Conservation (phyloP, 2,113 vertebrate genomes). For the Nicator chloris region DNA sequence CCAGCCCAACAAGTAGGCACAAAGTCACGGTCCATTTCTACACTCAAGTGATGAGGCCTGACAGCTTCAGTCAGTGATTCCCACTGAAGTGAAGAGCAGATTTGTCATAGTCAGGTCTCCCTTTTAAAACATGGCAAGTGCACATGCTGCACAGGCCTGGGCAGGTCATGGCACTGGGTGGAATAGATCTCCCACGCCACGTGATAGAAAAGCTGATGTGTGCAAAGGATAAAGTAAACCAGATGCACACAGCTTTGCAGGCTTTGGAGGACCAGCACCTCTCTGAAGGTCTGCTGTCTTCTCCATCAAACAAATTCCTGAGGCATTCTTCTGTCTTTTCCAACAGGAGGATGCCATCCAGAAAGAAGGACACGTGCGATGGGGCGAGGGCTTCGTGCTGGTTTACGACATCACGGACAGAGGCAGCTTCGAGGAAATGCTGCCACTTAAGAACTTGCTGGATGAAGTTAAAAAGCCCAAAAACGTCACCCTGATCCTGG, state of each 20-base stretch:
- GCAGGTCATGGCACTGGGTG: neutral
- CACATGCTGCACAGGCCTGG: neutral
- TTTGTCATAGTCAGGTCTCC: neutral
- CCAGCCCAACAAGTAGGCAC: neutral
- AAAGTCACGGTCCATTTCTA: neutral
- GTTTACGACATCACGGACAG: conserved; percentile 98
- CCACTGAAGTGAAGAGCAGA: neutral
- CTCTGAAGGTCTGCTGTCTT: neutral
- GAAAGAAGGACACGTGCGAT: conserved; percentile 92
- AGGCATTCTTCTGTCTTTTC: neutral
- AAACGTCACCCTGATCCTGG: conserved; percentile 89
- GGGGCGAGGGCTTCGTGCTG: conserved; percentile 93
- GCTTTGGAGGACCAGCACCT: neutral
- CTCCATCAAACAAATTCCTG: neutral
- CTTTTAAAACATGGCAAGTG: neutral
- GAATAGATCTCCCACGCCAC: neutral
- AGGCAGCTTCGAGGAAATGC: conserved; percentile 93
- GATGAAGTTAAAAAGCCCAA: conserved; percentile 96
- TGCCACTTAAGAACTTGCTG: conserved; percentile 85
- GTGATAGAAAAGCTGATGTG: neutral
- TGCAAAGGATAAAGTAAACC: neutral
- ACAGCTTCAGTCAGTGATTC: neutral
- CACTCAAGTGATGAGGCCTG: neutral
- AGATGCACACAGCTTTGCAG: neutral
- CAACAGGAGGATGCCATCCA: conserved; percentile 90